Conservation (phyloP, 2,888 invertebrate genomes). For the Catocala nupta region DNA sequence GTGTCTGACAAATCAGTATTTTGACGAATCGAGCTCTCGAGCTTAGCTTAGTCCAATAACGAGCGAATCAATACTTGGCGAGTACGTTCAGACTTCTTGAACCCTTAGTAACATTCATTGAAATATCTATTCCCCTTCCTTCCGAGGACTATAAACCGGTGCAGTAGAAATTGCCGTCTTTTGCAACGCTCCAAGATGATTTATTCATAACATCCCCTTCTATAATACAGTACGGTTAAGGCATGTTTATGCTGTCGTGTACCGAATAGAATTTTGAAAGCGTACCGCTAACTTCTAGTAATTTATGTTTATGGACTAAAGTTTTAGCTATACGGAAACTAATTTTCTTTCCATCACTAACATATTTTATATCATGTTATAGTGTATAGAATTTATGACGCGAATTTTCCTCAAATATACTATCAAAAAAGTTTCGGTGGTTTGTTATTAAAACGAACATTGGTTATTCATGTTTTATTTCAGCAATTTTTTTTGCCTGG, state of each 20-base stretch:
- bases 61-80: conserved; percentile 10
- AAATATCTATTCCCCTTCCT: conserved; percentile 57
- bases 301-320: conserved; percentile 47
- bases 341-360: conserved; percentile 47
- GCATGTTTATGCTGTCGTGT: conserved; percentile 51
- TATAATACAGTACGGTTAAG: conserved; percentile 53
- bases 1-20: no score
- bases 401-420: conserved; percentile 5
- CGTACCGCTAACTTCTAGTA: conserved; percentile 37
- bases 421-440: no score
- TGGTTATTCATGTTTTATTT: conserved; percentile 27
- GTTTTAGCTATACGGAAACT: conserved; percentile 44
- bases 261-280: conserved; percentile 49
- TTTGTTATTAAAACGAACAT: conserved; percentile 24
- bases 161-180: conserved; percentile 67
- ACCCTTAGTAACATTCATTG: conserved; percentile 37
- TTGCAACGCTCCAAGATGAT: conserved; percentile 65
- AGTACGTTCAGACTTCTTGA: conserved; percentile 16
- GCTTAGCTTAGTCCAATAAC: neutral
- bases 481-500: neutral
- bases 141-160: conserved; percentile 60
- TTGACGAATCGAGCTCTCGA: no score
- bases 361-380: conserved; percentile 40
- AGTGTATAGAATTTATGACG: conserved; percentile 28
- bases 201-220: conserved; percentile 66